Conservation (phyloP, 2,888 invertebrate genomes). For the Euspilapteryx auroguttella region DNA sequence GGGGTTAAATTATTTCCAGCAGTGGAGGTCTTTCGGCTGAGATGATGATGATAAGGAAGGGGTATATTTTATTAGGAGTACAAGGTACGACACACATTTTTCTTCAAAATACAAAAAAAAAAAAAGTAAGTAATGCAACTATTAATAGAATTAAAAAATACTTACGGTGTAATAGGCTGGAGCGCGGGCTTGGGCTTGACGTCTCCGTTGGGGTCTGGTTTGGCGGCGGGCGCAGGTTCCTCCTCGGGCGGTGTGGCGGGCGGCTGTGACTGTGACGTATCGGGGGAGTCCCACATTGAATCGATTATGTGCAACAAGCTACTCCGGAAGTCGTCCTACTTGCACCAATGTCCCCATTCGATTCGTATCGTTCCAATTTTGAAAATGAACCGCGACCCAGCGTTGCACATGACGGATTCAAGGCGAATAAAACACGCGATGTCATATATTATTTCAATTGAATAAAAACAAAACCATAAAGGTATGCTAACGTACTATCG, state of each 20-base stretch:
- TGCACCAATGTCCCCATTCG: slow-evolving; percentile 31
- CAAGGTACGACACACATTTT: no score
- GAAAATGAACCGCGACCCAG: slow-evolving; percentile 28
- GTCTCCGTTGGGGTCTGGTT: slow-evolving; percentile 38
- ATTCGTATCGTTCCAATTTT: slow-evolving; percentile 20
- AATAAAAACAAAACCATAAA: slow-evolving; percentile 44
- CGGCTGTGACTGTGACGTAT: slow-evolving; percentile 57
- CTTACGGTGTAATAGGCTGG: slow-evolving; percentile 67
- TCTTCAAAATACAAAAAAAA: no score
- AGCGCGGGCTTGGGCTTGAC: slow-evolving; percentile 54
- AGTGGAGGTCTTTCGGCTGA: no score
- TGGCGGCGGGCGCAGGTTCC: slow-evolving; percentile 29
- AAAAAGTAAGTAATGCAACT: no score
- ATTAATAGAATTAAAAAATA: no score
- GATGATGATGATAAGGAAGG: no score
- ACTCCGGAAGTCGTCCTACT: slow-evolving; percentile 60
- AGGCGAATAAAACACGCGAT: slow-evolving; percentile 62
- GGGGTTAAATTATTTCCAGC: no score
- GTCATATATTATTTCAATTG: slow-evolving; percentile 60
- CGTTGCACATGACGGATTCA: slow-evolving; percentile 64
- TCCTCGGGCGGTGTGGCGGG: slow-evolving; percentile 28
- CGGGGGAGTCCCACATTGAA: slow-evolving; percentile 64
- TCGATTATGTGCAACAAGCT: slow-evolving; percentile 65
- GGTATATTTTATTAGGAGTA: no score
- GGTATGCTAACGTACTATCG: no score